Evolutionary conservation across 1,140 invertebrate genomes (phyloP).

Genomic region (Diploscapter pachys): DNA sequence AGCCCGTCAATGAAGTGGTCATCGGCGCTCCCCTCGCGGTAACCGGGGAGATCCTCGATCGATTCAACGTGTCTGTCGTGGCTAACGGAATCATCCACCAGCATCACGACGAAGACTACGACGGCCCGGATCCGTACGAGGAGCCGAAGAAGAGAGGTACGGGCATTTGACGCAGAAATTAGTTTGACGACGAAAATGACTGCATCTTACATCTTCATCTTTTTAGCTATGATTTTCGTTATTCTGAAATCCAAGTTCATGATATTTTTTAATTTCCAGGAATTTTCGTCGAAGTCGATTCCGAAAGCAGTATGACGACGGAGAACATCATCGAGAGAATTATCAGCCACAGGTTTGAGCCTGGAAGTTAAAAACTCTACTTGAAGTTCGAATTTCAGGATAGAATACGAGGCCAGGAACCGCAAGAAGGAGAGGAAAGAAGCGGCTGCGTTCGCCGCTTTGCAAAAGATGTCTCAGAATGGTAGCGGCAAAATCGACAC

Average conservation of each 20-base stretch:
- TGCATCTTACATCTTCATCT: conserved; percentile 13
- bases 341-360: conserved; percentile 73
- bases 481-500: background rate
- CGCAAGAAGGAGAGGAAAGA: conserved; percentile 51
- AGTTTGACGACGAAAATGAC: conserved; percentile 54
- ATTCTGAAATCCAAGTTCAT: no score
- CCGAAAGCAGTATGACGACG: conserved; percentile 87
- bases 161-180: conserved; percentile 63
- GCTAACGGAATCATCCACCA: conserved; percentile 71
- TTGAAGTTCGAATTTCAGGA: conserved; percentile 31
- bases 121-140: conserved; percentile 78
- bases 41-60: conserved; percentile 85
- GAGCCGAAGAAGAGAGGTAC: conserved; percentile 73
- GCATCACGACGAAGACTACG: conserved; percentile 73
- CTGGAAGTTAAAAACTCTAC: background rate
- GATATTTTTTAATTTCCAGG: conserved; percentile 50
- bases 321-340: conserved; percentile 93
- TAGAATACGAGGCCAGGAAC: conserved; percentile 48
- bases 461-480: conserved; percentile 23
- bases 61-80: conserved; percentile 75
- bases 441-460: conserved; percentile 47
- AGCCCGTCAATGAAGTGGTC: conserved; percentile 98
- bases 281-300: conserved; percentile 75
- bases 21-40: conserved; percentile 95
- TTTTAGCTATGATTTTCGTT: background rate